Evolutionary conservation across 1,140 invertebrate species (phyloP).

Genomic region (Euura lappo): DNA sequence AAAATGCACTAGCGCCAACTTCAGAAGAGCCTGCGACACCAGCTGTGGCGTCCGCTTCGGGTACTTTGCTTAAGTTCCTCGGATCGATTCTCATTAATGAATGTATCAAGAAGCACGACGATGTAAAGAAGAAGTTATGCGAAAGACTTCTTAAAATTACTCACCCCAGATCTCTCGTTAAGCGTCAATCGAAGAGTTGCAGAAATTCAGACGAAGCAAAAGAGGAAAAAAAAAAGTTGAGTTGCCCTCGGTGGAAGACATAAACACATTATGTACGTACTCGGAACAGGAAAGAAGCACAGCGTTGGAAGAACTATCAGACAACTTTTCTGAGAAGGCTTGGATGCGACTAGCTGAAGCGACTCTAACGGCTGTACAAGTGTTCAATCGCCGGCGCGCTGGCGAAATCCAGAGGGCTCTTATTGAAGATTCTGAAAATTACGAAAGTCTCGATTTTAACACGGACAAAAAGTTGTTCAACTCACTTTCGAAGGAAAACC

Average conservation of each 20-base stretch:
- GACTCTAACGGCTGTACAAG: constrained; percentile 18
- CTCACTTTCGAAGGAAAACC: constrained; percentile 5
- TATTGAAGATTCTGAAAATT: constrained; percentile 22
- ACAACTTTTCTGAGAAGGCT: constrained; percentile 1
- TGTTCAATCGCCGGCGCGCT: constrained; percentile 25
- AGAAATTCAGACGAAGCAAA: constrained; percentile 19
- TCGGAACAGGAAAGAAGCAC: not conserved
- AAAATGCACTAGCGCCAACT: constrained; percentile 17
- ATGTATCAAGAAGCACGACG: constrained; percentile 20
- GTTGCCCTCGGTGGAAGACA: not conserved
- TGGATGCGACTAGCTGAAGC: constrained; percentile 17
- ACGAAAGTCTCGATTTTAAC: constrained; percentile 16
- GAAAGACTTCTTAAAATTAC: constrained; percentile 23
- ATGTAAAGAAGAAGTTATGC: constrained; percentile 7
- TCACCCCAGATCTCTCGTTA: not conserved
- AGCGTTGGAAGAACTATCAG: constrained; percentile 13
- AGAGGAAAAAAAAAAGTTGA: constrained; percentile 11
- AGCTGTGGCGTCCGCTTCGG: constrained; percentile 9
- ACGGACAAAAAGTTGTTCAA: constrained; percentile 15
- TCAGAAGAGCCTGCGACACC: constrained; percentile 9
- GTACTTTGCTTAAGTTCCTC: constrained; percentile 18
- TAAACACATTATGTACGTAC: constrained; percentile 10
- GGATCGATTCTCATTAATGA: constrained; percentile 13
- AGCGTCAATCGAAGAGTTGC: constrained; percentile 16
- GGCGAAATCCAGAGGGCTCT: constrained; percentile 26